Conservation (phyloP, 2,797 vertebrate species). For the Caiman crocodilus region DNA sequence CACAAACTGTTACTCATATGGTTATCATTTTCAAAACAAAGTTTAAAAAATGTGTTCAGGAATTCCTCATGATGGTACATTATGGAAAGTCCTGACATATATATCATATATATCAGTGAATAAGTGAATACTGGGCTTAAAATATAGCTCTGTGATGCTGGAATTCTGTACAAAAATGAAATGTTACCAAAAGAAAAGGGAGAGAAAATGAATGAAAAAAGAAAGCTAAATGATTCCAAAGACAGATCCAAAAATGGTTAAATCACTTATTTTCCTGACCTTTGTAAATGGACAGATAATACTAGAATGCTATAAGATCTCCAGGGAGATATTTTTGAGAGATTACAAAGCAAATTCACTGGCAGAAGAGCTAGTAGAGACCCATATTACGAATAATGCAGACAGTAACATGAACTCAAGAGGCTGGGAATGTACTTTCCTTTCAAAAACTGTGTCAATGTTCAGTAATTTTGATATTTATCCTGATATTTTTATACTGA, state of each 20-base stretch:
- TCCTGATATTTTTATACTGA: background rate
- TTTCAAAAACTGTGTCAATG: background rate
- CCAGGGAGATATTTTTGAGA: background rate
- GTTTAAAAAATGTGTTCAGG: background rate
- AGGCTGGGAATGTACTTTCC: background rate
- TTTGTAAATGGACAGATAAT: background rate
- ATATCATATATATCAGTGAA: background rate
- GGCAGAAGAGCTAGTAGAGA: background rate
- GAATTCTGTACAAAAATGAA: background rate
- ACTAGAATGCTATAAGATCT: background rate
- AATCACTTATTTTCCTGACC: background rate
- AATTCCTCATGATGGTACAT: background rate
- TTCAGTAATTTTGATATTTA: no score
- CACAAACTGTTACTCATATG: background rate
- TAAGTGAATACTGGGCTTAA: background rate
- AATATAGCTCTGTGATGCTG: background rate
- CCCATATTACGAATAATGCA: background rate
- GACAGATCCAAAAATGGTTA: background rate
- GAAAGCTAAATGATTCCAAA: background rate
- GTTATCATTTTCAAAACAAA: background rate
- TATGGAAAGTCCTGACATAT: background rate
- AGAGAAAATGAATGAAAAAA: background rate
- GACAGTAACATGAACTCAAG: background rate
- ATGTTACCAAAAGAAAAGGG: background rate
- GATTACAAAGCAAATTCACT: background rate